A percentile compares a stretch with the other conserved stretches of the same genome.
phyloP scores from a whole-genome alignment of 37 sponge, comb jelly and placozoan species.

The Axinella damicornis region DNA sequence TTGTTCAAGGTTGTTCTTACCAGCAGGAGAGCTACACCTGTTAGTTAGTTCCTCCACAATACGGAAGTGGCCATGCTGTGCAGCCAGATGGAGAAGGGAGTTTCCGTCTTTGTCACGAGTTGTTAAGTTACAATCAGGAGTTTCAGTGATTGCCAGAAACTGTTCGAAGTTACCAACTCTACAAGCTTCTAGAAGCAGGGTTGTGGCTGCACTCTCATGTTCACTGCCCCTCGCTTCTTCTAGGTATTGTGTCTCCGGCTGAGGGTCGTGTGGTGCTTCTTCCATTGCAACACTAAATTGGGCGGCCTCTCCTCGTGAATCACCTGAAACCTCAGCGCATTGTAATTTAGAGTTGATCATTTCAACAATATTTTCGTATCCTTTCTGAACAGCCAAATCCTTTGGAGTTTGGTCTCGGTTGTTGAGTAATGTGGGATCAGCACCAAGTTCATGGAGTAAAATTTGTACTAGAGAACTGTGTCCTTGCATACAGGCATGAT shows the following conservation, averaged over 20 bases:
- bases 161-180: too few relatives aligned
- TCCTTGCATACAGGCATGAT: neutral
- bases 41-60: neutral
- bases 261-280: too few relatives aligned
- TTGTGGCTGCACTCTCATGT: neutral
- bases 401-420: neutral
- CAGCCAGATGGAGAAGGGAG: constrained; percentile 6
- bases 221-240: too few relatives aligned
- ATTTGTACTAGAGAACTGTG: neutral
- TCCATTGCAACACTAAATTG: too few relatives aligned
- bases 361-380: too few relatives aligned
- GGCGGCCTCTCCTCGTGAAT: too few relatives aligned
- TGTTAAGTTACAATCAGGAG: neutral
- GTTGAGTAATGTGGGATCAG: neutral
- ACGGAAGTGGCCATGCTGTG: neutral
- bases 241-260: too few relatives aligned
- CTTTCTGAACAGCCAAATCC: neutral
- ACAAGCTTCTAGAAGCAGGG: too few relatives aligned
- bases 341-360: too few relatives aligned
- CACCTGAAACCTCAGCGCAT: too few relatives aligned
- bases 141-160: too few relatives aligned
- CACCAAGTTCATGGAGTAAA: neutral
- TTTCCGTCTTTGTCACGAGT: neutral
- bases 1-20: neutral
- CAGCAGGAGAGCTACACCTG: neutral